phyloP scores from a whole-genome alignment of 2,888 invertebrate species.

The Drosophila meridionalis region DNA sequence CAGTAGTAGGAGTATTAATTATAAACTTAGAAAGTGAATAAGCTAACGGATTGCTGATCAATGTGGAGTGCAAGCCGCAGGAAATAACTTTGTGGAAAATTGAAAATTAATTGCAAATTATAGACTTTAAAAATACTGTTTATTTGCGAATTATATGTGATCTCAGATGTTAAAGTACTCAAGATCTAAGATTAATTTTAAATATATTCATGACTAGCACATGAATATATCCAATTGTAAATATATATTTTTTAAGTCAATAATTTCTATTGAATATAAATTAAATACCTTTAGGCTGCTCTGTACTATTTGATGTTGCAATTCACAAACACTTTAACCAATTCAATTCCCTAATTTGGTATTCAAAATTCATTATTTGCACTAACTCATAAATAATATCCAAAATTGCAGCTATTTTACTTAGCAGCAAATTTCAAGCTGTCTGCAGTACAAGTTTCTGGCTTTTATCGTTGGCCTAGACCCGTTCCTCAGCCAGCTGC shows the following conservation, averaged over 20 bases:
- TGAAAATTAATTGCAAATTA: background rate
- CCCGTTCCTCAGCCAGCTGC: slow-evolving; percentile 10
- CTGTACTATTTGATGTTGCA: background rate
- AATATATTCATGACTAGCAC: no score
- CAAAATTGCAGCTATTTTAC: background rate
- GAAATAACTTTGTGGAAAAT: no score
- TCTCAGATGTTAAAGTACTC: background rate
- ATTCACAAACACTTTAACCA: background rate
- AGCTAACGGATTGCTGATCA: background rate
- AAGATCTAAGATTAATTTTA: background rate
- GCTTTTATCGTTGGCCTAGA: background rate
- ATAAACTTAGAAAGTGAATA: background rate
- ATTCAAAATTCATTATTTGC: background rate
- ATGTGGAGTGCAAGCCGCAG: no score
- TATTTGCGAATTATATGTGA: background rate
- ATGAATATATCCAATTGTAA: background rate
- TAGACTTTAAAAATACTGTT: background rate
- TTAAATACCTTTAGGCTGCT: background rate
- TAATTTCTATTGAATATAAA: background rate
- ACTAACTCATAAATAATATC: background rate
- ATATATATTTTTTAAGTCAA: background rate
- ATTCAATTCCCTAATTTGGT: background rate
- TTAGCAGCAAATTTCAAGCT: slow-evolving; percentile 3
- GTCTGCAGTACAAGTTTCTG: slow-evolving; percentile 16
- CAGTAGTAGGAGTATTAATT: background rate